A percentile compares a stretch with the other conserved stretches of the same genome.
These are phyloP conservation scores for Lordiphosa fenestrarum DNA, from an alignment of 2,888 invertebrate species.

Conservation along the genomic window DNA sequence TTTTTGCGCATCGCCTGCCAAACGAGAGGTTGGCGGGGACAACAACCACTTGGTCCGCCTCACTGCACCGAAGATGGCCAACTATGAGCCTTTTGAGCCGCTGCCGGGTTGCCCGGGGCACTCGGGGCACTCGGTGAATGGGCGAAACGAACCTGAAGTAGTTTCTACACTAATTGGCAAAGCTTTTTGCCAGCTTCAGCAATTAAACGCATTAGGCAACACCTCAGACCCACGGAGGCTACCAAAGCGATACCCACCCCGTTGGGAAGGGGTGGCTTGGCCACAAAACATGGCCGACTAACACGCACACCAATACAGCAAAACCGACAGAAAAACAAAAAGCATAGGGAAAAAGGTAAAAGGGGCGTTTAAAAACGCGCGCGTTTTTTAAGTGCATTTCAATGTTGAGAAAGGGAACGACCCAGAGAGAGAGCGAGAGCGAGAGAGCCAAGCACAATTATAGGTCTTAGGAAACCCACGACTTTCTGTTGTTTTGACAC, in stretches of 20 bases:
- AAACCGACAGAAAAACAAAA: background rate
- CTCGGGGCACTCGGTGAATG: constrained; percentile 21
- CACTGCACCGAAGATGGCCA: constrained; percentile 50
- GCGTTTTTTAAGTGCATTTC: constrained; percentile 69
- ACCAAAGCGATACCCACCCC: constrained; percentile 35
- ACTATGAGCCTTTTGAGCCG: constrained; percentile 65
- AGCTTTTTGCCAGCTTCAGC: constrained; percentile 41
- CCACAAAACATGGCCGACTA: constrained; percentile 64
- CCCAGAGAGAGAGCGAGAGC: no score
- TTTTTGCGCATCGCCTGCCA: constrained; percentile 64
- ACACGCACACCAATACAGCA: constrained; percentile 24
- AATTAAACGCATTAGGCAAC: constrained; percentile 71
- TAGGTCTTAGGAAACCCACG: constrained; percentile 18
- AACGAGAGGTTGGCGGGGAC: constrained; percentile 3
- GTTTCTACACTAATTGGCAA: constrained; percentile 50
- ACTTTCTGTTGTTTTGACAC: constrained; percentile 77
- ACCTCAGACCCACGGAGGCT: constrained; percentile 47
- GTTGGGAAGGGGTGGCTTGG: constrained; percentile 39
- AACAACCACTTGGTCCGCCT: constrained; percentile 55
- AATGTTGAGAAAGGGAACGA: constrained; percentile 40
- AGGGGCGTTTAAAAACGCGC: constrained; percentile 63
- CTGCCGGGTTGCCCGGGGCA: constrained; percentile 5
- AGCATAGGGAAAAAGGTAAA: background rate
- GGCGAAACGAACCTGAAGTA: constrained; percentile 4
- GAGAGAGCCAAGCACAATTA: constrained; percentile 5